Percentiles rank a stretch among this genome's conserved stretches.
phyloP scores from a whole-genome alignment of 2,113 vertebrate species.

The Burhinus oedicnemus region DNA sequence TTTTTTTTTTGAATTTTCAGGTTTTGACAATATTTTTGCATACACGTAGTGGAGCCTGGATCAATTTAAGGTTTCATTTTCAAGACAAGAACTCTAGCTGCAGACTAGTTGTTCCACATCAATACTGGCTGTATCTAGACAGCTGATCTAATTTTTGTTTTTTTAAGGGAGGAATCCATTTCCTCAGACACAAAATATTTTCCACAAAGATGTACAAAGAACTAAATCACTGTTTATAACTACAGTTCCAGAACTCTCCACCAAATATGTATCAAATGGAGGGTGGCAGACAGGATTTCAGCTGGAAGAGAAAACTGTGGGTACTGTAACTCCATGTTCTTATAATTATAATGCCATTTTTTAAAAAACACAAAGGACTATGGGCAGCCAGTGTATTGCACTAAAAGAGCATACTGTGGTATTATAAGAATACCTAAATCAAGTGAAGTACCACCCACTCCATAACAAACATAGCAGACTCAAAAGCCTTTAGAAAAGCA shows the following conservation, averaged over 20 bases:
- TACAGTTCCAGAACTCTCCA: background rate
- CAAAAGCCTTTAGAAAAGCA: background rate
- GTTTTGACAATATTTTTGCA: background rate
- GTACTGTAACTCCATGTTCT: background rate
- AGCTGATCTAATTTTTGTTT: background rate
- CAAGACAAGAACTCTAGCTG: background rate
- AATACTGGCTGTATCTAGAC: background rate
- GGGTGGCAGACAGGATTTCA: background rate
- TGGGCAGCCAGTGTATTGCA: background rate
- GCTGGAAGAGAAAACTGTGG: background rate
- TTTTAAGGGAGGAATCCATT: background rate
- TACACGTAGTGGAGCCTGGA: background rate
- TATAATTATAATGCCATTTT: background rate
- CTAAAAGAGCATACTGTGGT: background rate
- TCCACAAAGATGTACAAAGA: background rate
- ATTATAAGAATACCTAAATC: background rate
- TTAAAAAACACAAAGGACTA: background rate
- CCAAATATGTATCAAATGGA: background rate
- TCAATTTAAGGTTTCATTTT: background rate
- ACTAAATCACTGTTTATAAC: background rate
- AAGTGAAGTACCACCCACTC: background rate
- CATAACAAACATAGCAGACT: background rate
- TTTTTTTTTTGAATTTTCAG: background rate
- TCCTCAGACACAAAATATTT: background rate
- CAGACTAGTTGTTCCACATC: background rate